A percentile compares a stretch with the other conserved stretches of the same genome.
phyloP scores from a whole-genome alignment of 2,113 vertebrate genomes.

The Myrmecobius fasciatus region DNA sequence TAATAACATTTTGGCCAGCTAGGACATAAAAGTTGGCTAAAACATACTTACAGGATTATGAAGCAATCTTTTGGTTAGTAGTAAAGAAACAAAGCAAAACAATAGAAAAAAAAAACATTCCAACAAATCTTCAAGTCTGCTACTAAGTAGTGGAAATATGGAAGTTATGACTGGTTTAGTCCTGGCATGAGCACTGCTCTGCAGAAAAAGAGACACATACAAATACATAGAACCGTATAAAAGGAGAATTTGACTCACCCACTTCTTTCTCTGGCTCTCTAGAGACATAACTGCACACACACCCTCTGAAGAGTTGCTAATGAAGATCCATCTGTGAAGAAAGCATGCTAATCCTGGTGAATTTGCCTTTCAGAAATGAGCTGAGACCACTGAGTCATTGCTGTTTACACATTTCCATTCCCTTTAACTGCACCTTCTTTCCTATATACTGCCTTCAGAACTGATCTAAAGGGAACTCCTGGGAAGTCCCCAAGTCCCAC shows the following conservation, averaged over 20 bases:
- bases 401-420: constrained; percentile 64
- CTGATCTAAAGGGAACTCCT: constrained; percentile 11
- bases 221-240: neutral
- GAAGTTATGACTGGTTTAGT: constrained; percentile 44
- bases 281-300: fast-evolving
- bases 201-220: neutral
- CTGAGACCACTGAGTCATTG: constrained; percentile 56
- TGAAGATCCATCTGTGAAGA: constrained; percentile 56
- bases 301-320: constrained; percentile 27
- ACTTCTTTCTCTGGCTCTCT: neutral
- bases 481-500: constrained; percentile 32
- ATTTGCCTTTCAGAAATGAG: constrained; percentile 46
- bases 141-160: constrained; percentile 65
- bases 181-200: constrained; percentile 20
- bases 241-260: neutral
- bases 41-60: constrained; percentile 71
- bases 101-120: constrained; percentile 14
- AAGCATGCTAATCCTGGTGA: constrained; percentile 49
- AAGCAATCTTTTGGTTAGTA: constrained; percentile 70
- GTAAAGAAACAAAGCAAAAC: constrained; percentile 68
- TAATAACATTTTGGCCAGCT: constrained; percentile 60
- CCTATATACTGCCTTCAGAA: constrained; percentile 26
- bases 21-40: constrained; percentile 55
- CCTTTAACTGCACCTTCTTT: constrained; percentile 64
- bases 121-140: constrained; percentile 52